Percentiles rank a stretch among this genome's conserved stretches.
Evolutionary conservation across 2,888 invertebrate genomes (phyloP).

Genomic region (Agrypnus murinus): DNA sequence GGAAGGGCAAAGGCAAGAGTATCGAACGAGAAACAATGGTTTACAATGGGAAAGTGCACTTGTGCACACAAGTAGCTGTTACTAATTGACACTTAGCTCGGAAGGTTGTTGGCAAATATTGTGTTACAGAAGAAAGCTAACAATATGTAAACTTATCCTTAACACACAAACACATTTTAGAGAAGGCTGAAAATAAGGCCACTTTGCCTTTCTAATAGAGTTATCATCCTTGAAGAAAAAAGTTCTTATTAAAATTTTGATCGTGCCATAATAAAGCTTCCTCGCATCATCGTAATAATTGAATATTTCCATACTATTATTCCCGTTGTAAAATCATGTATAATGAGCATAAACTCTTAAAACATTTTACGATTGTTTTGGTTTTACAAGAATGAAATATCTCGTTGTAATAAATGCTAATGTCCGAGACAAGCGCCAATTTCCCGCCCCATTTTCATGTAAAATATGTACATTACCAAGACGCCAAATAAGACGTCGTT

Average conservation of each 20-base stretch:
- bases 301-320: neutral
- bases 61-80: slow-evolving; percentile 67
- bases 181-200: slow-evolving; percentile 27
- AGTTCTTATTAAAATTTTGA: too few species aligned
- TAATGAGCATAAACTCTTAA: slow-evolving; percentile 12
- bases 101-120: slow-evolving; percentile 67
- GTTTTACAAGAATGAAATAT: slow-evolving; percentile 36
- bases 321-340: slow-evolving; percentile 1
- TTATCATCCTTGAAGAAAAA: neutral
- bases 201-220: slow-evolving; percentile 19
- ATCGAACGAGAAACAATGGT: slow-evolving; percentile 44
- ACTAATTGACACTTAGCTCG: slow-evolving; percentile 69
- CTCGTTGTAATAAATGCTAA: slow-evolving; percentile 51
- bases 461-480: slow-evolving; percentile 59
- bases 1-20: slow-evolving; percentile 28
- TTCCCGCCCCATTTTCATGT: slow-evolving; percentile 62
- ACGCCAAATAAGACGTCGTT: slow-evolving; percentile 63
- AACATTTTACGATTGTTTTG: slow-evolving; percentile 37
- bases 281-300: neutral
- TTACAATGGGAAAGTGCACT: slow-evolving; percentile 61
- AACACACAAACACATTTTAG: slow-evolving; percentile 34
- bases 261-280: too few species aligned
- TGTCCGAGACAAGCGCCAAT: slow-evolving; percentile 59
- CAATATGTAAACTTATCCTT: slow-evolving; percentile 67
- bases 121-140: slow-evolving; percentile 67